Evolutionary conservation across 2,113 vertebrate genomes (phyloP), one percentile per base, ranked within the genome.

Genomic region (Melospiza georgiana): DNA sequence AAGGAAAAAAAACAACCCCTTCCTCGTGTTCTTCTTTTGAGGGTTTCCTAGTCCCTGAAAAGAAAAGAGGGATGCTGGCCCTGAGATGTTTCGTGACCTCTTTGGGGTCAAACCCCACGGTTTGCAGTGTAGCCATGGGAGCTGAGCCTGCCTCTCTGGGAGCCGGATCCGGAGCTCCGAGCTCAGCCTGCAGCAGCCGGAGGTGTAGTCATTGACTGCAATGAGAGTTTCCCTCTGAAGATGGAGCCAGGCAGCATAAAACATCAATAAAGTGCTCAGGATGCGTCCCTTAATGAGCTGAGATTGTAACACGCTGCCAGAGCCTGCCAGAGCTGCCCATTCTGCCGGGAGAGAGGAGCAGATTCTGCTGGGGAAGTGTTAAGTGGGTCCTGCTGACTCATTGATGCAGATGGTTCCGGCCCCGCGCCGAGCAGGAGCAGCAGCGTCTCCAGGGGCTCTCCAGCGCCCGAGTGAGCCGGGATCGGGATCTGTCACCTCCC

Each of bases 381-480:
- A 74, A 93, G 92, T 92, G 90, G 94, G 90, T 94, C 91, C 92
- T 96, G 94, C 95, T 96, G 96, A 97, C 86, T 94, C 95, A 97
- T 9, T 33, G 83, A 58, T 84, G 96, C 80, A 52, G 88, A 90
- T 67, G 92, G 88, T 59, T 86, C 88, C 20, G 3, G 81, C 90
- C 78, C 91, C 51, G 37, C 35, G 10, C 65, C 1, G 9, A 87
- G 75, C 54, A 24, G 75, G 49, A 95, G 91, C 58, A 13, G 93
- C 46, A 51, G 48, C 48, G 3, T 22, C 80, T 59, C 52, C 5
- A 23, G 81, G 86, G 83, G 49, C 35, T 75, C 83, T 20, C 89
- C 78, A 19, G 85, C 2, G 1, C 81, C 5, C 15, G 3, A 39
- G 52, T 4, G 41, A 87, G 85, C 84, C 7, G 66, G 49, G 52